Evolutionary conservation across 1,140 invertebrate genomes (phyloP).

Genomic region (Condylostylus longicornis): DNA sequence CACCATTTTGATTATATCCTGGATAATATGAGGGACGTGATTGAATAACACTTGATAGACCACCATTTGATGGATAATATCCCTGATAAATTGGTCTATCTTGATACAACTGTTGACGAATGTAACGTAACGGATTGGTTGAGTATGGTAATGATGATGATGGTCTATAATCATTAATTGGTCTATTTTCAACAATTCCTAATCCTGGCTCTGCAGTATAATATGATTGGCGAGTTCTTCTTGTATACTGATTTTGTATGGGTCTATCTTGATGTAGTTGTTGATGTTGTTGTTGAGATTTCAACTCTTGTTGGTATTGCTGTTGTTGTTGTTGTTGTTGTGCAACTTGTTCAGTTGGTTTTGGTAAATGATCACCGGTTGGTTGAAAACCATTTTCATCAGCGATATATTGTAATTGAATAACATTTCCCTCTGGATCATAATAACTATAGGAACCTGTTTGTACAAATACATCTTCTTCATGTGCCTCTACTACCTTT

Average conservation of each 20-base stretch:
- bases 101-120: too few relatives aligned
- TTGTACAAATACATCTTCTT: constrained; percentile 40
- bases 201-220: too few relatives aligned
- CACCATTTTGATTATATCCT: too few relatives aligned
- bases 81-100: too few relatives aligned
- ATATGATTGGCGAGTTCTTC: too few relatives aligned
- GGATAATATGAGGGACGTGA: too few relatives aligned
- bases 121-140: too few relatives aligned
- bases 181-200: too few relatives aligned
- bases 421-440: constrained; percentile 54
- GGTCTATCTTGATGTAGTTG: not conserved
- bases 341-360: constrained; percentile 41
- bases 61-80: too few relatives aligned
- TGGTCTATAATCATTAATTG: too few relatives aligned
- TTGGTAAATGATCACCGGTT: constrained; percentile 43
- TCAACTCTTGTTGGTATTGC: constrained; percentile 13
- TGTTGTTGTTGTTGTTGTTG: constrained; percentile 27
- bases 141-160: too few relatives aligned
- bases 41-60: too few relatives aligned
- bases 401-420: constrained; percentile 54
- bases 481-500: constrained; percentile 34
- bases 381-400: constrained; percentile 51
- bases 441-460: constrained; percentile 51
- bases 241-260: not conserved
- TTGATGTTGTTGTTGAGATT: constrained; percentile 4